Evolutionary conservation across 1,140 invertebrate genomes (phyloP).

Genomic region (Brachionus sp.): DNA sequence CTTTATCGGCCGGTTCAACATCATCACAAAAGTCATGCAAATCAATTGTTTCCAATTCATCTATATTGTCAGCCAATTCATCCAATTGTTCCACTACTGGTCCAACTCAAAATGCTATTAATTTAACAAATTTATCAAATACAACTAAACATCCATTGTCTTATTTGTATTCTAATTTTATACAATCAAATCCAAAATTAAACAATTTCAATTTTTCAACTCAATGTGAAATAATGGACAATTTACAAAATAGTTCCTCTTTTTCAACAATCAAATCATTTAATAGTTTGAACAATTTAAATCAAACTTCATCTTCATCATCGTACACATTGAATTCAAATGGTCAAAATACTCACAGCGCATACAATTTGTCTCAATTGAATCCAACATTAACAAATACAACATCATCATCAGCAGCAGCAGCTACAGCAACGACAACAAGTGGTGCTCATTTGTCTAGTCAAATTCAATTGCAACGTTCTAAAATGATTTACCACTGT

Average conservation of each 20-base stretch:
- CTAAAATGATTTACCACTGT: slow-evolving; percentile 99
- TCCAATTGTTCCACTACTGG: not conserved
- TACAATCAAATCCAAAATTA: slow-evolving; percentile 24
- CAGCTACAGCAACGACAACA: not conserved
- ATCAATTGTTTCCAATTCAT: not conserved
- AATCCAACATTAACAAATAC: not conserved
- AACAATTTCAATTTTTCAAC: not conserved
- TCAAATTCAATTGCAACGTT: slow-evolving; percentile 67
- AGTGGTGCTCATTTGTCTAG: not conserved
- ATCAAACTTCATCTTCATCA: not conserved
- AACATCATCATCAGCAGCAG: not conserved
- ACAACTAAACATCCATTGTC: slow-evolving; percentile 29
- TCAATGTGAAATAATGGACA: not conserved
- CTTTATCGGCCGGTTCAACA: slow-evolving; percentile 14
- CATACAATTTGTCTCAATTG: not conserved
- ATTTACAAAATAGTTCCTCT: not conserved
- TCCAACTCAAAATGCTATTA: not conserved
- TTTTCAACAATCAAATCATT: not conserved
- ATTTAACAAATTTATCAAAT: slow-evolving; percentile 14
- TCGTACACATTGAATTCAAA: not conserved
- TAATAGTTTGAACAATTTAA: not conserved
- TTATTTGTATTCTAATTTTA: slow-evolving; percentile 20
- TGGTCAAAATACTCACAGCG: not conserved
- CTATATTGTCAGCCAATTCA: slow-evolving; percentile 10
- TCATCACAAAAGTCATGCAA: slow-evolving; percentile 6